phyloP scores from a whole-genome alignment of 2,113 vertebrate species.

The Rana temporaria region DNA sequence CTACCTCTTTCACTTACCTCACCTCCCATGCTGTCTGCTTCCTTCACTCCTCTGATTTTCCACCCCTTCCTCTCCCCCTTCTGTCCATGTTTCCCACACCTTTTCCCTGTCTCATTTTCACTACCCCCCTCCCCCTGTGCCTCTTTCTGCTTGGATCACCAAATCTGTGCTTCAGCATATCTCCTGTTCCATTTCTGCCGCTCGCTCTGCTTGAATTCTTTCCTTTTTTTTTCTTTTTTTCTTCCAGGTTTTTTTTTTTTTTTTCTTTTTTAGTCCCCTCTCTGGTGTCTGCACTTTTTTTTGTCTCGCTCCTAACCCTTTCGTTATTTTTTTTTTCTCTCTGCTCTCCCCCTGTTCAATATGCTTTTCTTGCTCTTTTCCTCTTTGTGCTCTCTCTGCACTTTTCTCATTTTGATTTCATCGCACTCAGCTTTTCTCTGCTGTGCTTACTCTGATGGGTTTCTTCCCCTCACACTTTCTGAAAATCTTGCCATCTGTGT shows the following conservation, averaged over 20 bases:
- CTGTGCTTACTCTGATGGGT: slow-evolving; percentile 25
- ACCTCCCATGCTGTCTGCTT: background rate
- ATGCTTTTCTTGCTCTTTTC: slow-evolving; percentile 55
- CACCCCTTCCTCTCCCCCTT: background rate
- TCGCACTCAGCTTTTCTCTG: slow-evolving; percentile 48
- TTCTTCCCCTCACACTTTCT: slow-evolving; percentile 18
- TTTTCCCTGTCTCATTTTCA: slow-evolving; percentile 22
- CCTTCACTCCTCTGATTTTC: slow-evolving; percentile 7
- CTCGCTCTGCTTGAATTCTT: slow-evolving; percentile 39
- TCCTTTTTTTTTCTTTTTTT: slow-evolving; percentile 1
- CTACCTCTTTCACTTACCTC: background rate
- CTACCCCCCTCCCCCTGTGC: background rate
- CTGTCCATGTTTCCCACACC: slow-evolving; percentile 17
- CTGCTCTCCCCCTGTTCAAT: slow-evolving; percentile 34
- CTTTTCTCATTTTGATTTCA: slow-evolving; percentile 47
- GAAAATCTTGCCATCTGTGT: background rate
- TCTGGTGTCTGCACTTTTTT: slow-evolving; percentile 19
- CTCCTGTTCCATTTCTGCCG: slow-evolving; percentile 38
- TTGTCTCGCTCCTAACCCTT: background rate
- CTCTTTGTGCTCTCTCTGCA: slow-evolving; percentile 54
- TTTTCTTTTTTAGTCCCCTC: slow-evolving; percentile 10
- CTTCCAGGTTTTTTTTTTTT: slow-evolving; percentile 10
- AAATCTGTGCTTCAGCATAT: background rate
- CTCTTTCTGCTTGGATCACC: slow-evolving; percentile 32
- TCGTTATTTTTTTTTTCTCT: slow-evolving; percentile 39